phyloP scores from a whole-genome alignment of 2,797 vertebrate species.

The Tapirus indicus region DNA sequence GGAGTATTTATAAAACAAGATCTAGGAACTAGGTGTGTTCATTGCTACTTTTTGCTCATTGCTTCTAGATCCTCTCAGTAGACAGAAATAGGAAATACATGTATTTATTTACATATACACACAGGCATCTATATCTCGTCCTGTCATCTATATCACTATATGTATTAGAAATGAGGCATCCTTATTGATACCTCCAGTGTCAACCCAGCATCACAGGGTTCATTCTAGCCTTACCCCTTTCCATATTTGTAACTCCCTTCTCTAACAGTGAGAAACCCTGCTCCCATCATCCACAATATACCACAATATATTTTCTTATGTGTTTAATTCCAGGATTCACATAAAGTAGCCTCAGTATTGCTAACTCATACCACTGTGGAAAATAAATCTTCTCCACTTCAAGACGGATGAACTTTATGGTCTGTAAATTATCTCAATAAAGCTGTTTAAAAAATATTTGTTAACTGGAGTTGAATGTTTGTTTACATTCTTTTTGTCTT shows the following conservation, averaged over 20 bases:
- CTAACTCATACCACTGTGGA: neutral
- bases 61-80: neutral
- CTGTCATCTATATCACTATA: neutral
- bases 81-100: neutral
- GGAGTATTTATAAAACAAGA: constrained; percentile 18
- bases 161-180: neutral
- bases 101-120: neutral
- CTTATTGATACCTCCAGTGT: neutral
- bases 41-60: neutral
- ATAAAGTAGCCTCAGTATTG: neutral
- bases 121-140: neutral
- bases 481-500: constrained; percentile 7
- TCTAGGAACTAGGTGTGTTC: neutral
- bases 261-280: neutral
- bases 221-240: neutral
- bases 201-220: neutral
- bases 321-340: constrained; percentile 38
- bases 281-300: neutral
- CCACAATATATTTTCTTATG: neutral
- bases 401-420: neutral
- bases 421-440: constrained; percentile 23
- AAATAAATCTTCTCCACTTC: neutral
- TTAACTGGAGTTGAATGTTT: neutral
- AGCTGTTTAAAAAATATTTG: constrained; percentile 7
- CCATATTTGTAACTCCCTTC: neutral